Conservation (phyloP, 2,888 invertebrate genomes). For the Morpho helenor region DNA sequence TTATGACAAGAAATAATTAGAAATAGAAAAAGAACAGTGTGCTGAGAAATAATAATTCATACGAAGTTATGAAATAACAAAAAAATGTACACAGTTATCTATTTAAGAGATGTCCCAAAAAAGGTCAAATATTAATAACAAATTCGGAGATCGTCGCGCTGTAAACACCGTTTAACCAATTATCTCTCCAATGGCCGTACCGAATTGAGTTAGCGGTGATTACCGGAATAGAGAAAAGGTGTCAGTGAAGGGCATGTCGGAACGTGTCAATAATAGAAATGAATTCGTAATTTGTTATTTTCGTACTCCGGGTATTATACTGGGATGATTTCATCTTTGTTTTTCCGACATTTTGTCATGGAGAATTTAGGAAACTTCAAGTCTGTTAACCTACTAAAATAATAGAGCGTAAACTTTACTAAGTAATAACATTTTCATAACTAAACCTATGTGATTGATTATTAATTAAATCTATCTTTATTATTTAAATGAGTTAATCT, state of each 20-base stretch:
- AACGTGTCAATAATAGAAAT: constrained; percentile 15
- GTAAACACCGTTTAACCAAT: constrained; percentile 18
- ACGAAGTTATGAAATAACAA: too few species aligned
- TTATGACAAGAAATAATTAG: too few species aligned
- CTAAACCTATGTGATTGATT: too few species aligned
- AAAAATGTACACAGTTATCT: too few species aligned
- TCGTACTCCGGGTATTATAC: background rate
- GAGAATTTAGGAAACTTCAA: too few species aligned
- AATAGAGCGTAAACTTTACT: too few species aligned
- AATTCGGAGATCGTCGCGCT: constrained; percentile 13
- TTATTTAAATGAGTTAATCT: too few species aligned
- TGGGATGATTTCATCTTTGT: background rate
- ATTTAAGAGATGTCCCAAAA: background rate
- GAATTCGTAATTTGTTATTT: background rate
- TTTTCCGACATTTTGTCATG: background rate
- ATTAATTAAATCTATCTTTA: too few species aligned
- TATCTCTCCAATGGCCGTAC: constrained; percentile 17
- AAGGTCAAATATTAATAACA: constrained; percentile 2
- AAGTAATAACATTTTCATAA: too few species aligned
- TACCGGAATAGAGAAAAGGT: constrained; percentile 22
- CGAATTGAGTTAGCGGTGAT: constrained; percentile 21
- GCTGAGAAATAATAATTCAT: too few species aligned
- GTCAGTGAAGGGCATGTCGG: constrained; percentile 25
- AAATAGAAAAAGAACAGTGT: too few species aligned
- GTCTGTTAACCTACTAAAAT: too few species aligned